A percentile compares a stretch with the other conserved stretches of the same genome.
Conservation (phyloP, 2,113 vertebrate species). For the Neolamprologus kungweensis region DNA sequence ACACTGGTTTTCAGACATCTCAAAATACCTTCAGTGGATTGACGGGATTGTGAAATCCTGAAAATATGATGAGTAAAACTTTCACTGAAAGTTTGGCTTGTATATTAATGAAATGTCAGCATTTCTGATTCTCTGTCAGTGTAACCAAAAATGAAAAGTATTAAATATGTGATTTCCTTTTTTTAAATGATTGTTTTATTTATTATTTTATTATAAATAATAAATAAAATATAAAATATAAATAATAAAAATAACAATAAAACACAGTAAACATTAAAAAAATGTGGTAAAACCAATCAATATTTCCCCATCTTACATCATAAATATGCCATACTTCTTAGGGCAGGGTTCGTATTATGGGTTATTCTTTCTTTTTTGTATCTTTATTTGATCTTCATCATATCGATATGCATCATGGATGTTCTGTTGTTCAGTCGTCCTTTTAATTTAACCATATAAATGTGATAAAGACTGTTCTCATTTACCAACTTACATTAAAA, state of each 20-base stretch:
- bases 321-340: not conserved
- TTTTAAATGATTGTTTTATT: not conserved
- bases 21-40: not conserved
- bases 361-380: not conserved
- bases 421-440: not conserved
- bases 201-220: not conserved
- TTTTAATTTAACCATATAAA: not conserved
- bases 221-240: too few relatives aligned
- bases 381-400: not conserved
- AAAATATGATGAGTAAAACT: rapidly evolving
- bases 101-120: not conserved
- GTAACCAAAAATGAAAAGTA: not conserved
- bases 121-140: not conserved
- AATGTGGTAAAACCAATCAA: not conserved
- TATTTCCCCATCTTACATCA: not conserved
- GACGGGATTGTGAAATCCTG: not conserved
- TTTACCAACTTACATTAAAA: not conserved
- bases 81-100: not conserved
- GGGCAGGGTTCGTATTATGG: not conserved
- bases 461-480: not conserved
- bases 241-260: not conserved
- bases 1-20: too few relatives aligned
- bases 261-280: not conserved
- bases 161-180: not conserved
- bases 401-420: not conserved